Conservation (phyloP, 30 jellyfish, hydroid and myxozoan species). For the Turritopsis rubra region DNA sequence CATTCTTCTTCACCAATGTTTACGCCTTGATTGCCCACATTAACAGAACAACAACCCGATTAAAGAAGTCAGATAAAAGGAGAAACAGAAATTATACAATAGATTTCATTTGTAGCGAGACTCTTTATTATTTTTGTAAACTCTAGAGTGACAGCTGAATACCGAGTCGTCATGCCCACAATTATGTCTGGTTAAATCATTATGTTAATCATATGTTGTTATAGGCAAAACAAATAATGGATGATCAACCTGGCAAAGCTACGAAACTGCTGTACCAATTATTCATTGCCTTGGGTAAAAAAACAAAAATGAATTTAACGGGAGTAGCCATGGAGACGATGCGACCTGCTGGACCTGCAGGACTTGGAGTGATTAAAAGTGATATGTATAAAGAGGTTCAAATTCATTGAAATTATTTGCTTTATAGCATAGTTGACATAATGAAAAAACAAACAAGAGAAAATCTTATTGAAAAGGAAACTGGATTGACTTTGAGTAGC, state of each 20-base stretch:
- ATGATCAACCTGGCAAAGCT: slow-evolving; percentile 82
- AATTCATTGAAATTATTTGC: background rate
- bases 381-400: slow-evolving; percentile 79
- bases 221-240: slow-evolving; percentile 89
- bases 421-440: too few relatives aligned
- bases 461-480: background rate
- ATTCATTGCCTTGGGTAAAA: slow-evolving; percentile 71
- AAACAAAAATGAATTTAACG: slow-evolving; percentile 55
- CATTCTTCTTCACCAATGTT: too few relatives aligned
- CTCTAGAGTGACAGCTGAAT: too few relatives aligned
- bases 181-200: too few relatives aligned
- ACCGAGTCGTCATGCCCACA: too few relatives aligned
- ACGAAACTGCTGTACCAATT: slow-evolving; percentile 76
- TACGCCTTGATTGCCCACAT: too few relatives aligned
- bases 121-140: too few relatives aligned
- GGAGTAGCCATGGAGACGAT: slow-evolving; percentile 96
- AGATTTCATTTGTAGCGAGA: too few relatives aligned
- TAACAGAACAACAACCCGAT: too few relatives aligned
- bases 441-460: background rate
- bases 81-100: too few relatives aligned
- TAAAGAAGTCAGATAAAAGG: too few relatives aligned
- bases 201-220: background rate
- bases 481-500: background rate
- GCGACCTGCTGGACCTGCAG: slow-evolving; percentile 92
- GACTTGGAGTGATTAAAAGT: slow-evolving; percentile 67